Base-by-base conservation (phyloP, 2,113 vertebrate genomes). In the Lonchura striata region DNA sequence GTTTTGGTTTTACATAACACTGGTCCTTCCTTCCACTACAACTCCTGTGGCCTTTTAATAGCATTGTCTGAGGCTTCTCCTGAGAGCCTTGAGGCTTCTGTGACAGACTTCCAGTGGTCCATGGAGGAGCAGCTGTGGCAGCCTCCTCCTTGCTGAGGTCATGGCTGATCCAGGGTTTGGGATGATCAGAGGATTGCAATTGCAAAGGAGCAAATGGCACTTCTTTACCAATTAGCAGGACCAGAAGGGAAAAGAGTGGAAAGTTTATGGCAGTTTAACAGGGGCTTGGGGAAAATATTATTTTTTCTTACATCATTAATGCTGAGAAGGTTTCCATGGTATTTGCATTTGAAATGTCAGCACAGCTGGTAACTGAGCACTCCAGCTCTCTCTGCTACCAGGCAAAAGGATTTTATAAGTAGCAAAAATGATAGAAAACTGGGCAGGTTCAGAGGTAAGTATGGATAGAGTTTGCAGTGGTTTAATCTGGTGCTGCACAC, bases 281-380 rank as follows among this genome's bases (percentile, higher is more conserved):
- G 68, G 46, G 22, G 17, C 64, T 93, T 84, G n/a, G 65, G 71
- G 87, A 86, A 82, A 88, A 85, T 16, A 31, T 5, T 89, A 14
- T 57, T 78, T 90, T 92, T 80, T 66, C 37, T 54, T 57, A 39
- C 14, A 46, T 91, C 31, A 35, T 88, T 82, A 90, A 75, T 87
- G 72, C 76, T 84, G 79, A 88, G 78, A 90, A 88, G 5, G 66
- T 95, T 90, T 90, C 84, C 74, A 69, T 92, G 91, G 95, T 84
- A 63, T 90, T 94, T 92, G 84, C 64, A 76, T 92, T 88, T 87
- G 76, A 84, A 96, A 90, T 56, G 60, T 81, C 81, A 82, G 85
- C 64, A 15, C 78, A 79, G 49, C 88, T 94, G 74, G 86, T 63
- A 86, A 41, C 70, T 86, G 76, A 91, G 33, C 64, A 16, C 41